Conservation (phyloP, 2,113 vertebrate genomes). For the Tyrannus savana region DNA sequence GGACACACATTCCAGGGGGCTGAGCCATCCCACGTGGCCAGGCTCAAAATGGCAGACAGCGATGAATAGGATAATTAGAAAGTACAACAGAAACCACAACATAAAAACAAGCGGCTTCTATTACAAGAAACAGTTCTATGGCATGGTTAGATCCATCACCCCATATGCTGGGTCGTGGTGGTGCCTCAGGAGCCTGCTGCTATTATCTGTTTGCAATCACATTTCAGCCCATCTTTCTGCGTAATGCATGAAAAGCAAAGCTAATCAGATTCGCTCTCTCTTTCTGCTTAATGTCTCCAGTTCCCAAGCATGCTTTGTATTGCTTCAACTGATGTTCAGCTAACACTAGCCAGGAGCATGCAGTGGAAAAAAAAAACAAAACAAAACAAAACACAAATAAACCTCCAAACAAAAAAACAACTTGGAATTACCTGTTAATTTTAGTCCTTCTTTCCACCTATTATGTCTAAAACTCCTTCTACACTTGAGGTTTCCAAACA, state of each 20-base stretch:
- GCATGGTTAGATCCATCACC: conserved; percentile 40
- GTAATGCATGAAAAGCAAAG: conserved; percentile 58
- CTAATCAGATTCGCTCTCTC: conserved; percentile 57
- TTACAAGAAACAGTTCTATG: conserved; percentile 24
- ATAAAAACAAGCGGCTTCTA: conserved; percentile 33
- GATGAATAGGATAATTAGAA: conserved; percentile 33
- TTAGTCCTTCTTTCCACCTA: conserved; percentile 13
- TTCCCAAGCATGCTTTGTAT: conserved; percentile 35
- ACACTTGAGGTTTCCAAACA: not conserved
- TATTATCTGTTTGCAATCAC: conserved; percentile 58
- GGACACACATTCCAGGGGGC: conserved; percentile 7
- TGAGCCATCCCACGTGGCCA: conserved; percentile 10
- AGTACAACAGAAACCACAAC: conserved; percentile 30
- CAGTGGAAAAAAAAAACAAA: not conserved
- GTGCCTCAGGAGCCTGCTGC: conserved; percentile 40
- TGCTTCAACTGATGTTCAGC: conserved; percentile 31
- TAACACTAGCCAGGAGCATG: not conserved
- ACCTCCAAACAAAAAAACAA: not conserved
- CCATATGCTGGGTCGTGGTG: not conserved
- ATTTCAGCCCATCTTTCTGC: conserved; percentile 40
- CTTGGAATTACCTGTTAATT: not conserved
- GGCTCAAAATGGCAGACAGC: conserved; percentile 63
- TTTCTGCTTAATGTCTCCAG: conserved; percentile 49
- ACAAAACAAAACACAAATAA: not conserved
- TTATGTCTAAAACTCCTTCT: conserved; percentile 25